These are phyloP conservation scores for Emmelina monodactyla DNA, from an alignment of 2,888 invertebrate species.

Conservation along the genomic window DNA sequence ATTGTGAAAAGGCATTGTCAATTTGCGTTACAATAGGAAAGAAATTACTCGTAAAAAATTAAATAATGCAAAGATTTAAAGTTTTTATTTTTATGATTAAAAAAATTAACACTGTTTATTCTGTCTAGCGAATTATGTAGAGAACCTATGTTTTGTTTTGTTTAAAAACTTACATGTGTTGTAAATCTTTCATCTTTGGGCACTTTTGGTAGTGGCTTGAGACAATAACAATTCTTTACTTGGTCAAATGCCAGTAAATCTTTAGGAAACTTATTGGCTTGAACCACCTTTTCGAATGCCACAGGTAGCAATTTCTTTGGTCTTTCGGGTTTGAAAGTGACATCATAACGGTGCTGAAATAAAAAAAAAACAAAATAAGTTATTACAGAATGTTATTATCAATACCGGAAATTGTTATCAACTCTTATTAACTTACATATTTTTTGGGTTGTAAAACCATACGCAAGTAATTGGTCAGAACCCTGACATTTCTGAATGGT, in stretches of 20 bases:
- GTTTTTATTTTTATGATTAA: too few species aligned
- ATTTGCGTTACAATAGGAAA: too few species aligned
- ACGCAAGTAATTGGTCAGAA: constrained; percentile 72
- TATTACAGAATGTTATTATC: constrained; percentile 1
- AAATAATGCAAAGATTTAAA: too few species aligned
- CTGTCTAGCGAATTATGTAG: not conserved
- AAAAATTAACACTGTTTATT: constrained; percentile 11
- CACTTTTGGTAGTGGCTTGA: constrained; percentile 43
- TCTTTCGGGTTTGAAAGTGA: constrained; percentile 71
- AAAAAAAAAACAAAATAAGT: too few species aligned
- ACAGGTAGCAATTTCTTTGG: constrained; percentile 69
- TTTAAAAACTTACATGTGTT: constrained; percentile 29
- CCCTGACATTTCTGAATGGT: constrained; percentile 23
- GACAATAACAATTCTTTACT: constrained; percentile 70
- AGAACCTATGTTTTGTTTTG: not conserved
- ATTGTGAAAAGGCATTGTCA: too few species aligned
- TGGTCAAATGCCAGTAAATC: constrained; percentile 77
- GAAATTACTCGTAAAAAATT: too few species aligned
- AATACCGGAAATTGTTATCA: not conserved
- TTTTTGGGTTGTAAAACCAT: constrained; percentile 56
- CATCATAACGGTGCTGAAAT: constrained; percentile 82
- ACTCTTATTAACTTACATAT: constrained; percentile 31
- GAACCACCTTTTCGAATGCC: constrained; percentile 42
- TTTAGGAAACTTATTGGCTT: constrained; percentile 33
- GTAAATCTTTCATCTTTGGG: constrained; percentile 22